Evolutionary conservation across 2,113 vertebrate genomes (phyloP).

Genomic region (Podiceps cristatus): DNA sequence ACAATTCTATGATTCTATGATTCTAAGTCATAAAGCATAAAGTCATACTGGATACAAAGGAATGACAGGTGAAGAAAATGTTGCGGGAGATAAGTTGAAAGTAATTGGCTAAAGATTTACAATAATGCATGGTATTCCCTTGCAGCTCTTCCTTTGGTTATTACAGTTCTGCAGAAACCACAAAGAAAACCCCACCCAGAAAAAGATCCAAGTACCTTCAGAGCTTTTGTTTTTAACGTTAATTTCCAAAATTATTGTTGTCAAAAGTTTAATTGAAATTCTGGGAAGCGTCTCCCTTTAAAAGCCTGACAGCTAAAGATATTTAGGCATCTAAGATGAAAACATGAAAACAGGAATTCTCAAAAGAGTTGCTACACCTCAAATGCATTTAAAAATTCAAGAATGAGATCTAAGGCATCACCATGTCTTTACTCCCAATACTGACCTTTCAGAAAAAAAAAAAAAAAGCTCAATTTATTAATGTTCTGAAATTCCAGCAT

Average conservation of each 20-base stretch:
- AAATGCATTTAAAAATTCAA: not conserved
- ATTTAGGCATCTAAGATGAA: not conserved
- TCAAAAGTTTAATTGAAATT: not conserved
- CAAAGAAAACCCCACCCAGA: not conserved
- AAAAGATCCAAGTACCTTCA: not conserved
- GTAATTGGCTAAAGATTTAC: not conserved
- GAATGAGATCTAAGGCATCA: not conserved
- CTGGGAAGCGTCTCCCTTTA: not conserved
- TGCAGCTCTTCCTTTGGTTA: not conserved
- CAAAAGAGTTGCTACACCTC: not conserved
- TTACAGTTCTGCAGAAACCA: not conserved
- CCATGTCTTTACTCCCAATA: not conserved
- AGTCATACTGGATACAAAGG: not conserved
- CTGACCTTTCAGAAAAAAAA: not conserved
- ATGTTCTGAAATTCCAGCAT: not conserved
- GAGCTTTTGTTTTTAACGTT: not conserved
- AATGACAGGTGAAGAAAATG: not conserved
- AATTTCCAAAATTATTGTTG: not conserved
- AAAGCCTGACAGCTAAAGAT: not conserved
- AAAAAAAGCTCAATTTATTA: not conserved
- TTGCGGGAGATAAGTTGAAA: fast-evolving
- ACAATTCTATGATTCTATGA: too few species aligned
- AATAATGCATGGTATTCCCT: not conserved
- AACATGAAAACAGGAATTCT: not conserved
- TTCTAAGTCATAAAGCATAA: not conserved